Evolutionary conservation across 2,888 invertebrate species (phyloP).

Genomic region (Lepidocyrtoides sp.): DNA sequence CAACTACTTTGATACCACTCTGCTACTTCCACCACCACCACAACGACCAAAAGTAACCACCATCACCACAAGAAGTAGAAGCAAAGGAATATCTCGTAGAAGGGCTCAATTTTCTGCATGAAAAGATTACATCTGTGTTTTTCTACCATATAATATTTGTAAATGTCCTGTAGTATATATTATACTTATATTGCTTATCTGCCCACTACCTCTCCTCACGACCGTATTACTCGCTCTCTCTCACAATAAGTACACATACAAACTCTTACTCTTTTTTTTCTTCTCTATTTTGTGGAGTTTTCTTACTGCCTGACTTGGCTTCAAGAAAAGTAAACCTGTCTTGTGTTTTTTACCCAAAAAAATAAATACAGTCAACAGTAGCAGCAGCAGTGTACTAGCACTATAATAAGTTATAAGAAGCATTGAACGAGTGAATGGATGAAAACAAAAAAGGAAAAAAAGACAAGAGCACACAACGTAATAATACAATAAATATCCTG

Average conservation of each 20-base stretch:
- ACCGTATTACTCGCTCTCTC: not conserved
- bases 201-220: not conserved
- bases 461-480: not conserved
- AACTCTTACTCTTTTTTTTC: not conserved
- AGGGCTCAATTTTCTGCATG: slow-evolving; percentile 67
- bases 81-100: not conserved
- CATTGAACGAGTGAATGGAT: not conserved
- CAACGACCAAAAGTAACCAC: slow-evolving; percentile 38
- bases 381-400: too few species aligned
- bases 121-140: slow-evolving; percentile 63
- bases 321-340: slow-evolving; percentile 30
- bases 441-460: not conserved
- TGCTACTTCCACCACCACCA: slow-evolving; percentile 16
- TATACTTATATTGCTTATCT: too few species aligned
- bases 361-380: slow-evolving; percentile 29
- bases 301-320: slow-evolving; percentile 48
- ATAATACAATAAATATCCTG: slow-evolving; percentile 52
- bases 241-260: too few species aligned
- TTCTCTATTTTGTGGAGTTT: slow-evolving; percentile 14
- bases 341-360: not conserved
- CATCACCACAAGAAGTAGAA: slow-evolving; percentile 6
- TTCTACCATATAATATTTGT: slow-evolving; percentile 39
- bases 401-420: too few species aligned
- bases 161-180: slow-evolving; percentile 10
- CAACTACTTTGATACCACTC: not conserved